Evolutionary conservation across 2,888 invertebrate genomes (phyloP), one percentile per base, ranked within the genome.

Genomic region (Drosophila nr. medialis): DNA sequence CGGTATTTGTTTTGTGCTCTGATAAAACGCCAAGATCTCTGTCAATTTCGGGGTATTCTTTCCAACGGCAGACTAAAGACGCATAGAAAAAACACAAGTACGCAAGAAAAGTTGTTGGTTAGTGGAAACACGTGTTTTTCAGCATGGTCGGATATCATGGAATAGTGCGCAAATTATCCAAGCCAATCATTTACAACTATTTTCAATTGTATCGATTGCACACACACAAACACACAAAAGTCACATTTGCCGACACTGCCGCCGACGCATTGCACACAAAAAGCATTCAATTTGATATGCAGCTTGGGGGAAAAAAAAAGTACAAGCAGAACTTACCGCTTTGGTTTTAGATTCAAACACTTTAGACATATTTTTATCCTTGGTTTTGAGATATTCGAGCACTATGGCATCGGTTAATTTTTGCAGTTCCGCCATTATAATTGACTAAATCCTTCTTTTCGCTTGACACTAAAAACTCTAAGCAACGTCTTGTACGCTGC

Each of bases 291-390:
- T 32, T 36, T 40, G 36, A 34, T 13, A 53, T 73, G 66, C 66
- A 64, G 40, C 27, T 45, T 45, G 45, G 24, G 7, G 24, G 7
- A 61, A 32, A 54, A 60, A 62, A 38, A 15, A 29, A 61, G 21
- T 45, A 45, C 24, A 2, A 45, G 24, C 1, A 48, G 45, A 45
- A 94, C 96, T 95, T 94, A 96, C 96, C 93, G 96, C 95, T 91
- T 96, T 96, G 1, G 95, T 94, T 93, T 96, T 96, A 86, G 95
- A 94, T 87, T 95, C 94, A 90, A 95, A 96, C 58, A 95, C 94
- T 85, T 95, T 94, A 0, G 96, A 96, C 36, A 96, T 89, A 8
- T 94, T 93, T 91, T 95, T 95, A 89, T 96, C 95, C 77, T 94
- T 94, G 78, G 94, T 94, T 68, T 93, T 91, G 67, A 97, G 92